A percentile compares a stretch with the other conserved stretches of the same genome.
phyloP scores from a whole-genome alignment of 2,888 invertebrate species.

The Ferdinandea cuprea region DNA sequence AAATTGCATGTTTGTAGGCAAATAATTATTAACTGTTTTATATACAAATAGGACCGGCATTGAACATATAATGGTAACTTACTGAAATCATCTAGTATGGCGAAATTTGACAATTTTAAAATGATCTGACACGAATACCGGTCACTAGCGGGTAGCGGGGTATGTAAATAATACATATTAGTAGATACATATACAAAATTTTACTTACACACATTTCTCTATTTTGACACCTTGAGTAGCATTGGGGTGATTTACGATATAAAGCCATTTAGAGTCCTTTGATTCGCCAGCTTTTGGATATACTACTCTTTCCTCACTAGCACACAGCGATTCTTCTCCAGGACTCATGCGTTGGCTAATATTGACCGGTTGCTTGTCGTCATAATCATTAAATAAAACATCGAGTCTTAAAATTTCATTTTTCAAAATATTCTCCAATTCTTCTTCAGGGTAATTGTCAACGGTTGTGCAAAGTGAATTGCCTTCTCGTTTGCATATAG shows the following conservation, averaged over 20 bases:
- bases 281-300: slow-evolving; percentile 86
- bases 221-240: slow-evolving; percentile 89
- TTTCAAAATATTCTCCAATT: slow-evolving; percentile 79
- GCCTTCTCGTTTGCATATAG: slow-evolving; percentile 76
- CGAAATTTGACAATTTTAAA: too few species aligned
- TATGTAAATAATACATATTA: too few species aligned
- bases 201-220: slow-evolving; percentile 89
- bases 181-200: background rate
- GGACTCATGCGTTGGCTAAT: slow-evolving; percentile 84
- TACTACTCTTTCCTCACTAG: slow-evolving; percentile 82
- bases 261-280: slow-evolving; percentile 87
- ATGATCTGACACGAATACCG: too few species aligned
- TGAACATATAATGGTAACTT: too few species aligned
- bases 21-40: too few species aligned
- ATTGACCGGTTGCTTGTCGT: slow-evolving; percentile 82
- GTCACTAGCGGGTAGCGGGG: too few species aligned
- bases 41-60: too few species aligned
- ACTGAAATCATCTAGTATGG: too few species aligned
- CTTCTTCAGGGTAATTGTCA: slow-evolving; percentile 82
- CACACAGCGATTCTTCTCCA: slow-evolving; percentile 83
- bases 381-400: slow-evolving; percentile 80
- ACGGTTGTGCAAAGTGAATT: slow-evolving; percentile 83
- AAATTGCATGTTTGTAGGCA: too few species aligned
- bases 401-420: slow-evolving; percentile 77
- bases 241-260: slow-evolving; percentile 87